Evolutionary conservation across 1,140 invertebrate genomes (phyloP), one percentile per base, ranked within the genome.

Genomic region (Aplysia californica): DNA sequence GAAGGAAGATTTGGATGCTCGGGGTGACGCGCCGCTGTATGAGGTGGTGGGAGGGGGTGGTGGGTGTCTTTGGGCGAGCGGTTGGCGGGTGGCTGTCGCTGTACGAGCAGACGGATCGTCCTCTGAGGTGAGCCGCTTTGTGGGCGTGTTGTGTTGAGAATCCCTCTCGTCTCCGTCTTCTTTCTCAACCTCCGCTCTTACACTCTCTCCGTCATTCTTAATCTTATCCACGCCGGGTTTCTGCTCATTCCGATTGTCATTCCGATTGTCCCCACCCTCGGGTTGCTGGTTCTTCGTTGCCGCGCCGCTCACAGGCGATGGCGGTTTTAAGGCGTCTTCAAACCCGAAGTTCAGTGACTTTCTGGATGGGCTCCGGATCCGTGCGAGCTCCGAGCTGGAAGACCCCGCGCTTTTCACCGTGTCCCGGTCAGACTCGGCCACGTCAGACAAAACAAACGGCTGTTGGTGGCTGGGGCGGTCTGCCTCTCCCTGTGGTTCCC

Each of bases 341-440:
- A 50, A 64, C 23, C 39, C 72, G 5, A 31, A 15, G 41, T 75
- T 75, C 29, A 65, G 41, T 3, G 72, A 75, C 23, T 55, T 50
- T 36, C 6, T n/a, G 33, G 38, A 58, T 2, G 71, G 71, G 50
- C 72, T 75, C 15, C 29, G 26, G 5, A 75, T 38, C 33, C 38
- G 23, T 3, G 38, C 72, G n/a, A 75, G 72, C 39, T 75, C 72
- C 20, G 72, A 75, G 39, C 38, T 75, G 1, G 72, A 29, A 10
- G 72, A 75, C 2, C 6, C n/a, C n/a, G n/a, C n/a, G n/a, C n/a
- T n/a, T n/a, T n/a, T 56, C 29, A 75, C 1, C 18, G 70, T 72
- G 31, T 61, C 70, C 33, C 56, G 21, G 36, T 41, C 70, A 61
- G 70, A 61, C 21, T 72, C 70, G 44, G 33, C 20, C 3, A 72